Percentiles rank a stretch among this genome's conserved stretches.
phyloP scores from a whole-genome alignment of 1,140 invertebrate genomes.

The Philaenus spumarius region DNA sequence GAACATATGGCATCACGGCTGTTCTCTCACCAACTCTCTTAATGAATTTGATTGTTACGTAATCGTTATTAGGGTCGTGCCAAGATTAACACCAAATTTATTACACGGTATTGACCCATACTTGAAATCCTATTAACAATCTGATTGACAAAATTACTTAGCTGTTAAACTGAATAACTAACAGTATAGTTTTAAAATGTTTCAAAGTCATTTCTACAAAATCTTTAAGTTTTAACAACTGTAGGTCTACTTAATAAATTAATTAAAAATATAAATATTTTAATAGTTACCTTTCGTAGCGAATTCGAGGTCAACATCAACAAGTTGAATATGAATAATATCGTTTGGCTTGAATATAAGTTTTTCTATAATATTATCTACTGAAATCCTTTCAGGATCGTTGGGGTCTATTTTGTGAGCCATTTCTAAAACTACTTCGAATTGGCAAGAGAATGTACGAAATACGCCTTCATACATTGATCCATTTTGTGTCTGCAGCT shows the following conservation, averaged over 20 bases:
- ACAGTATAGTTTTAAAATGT: not conserved
- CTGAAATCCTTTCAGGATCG: slow-evolving; percentile 47
- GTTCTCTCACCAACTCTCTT: too few relatives aligned
- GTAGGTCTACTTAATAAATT: not conserved
- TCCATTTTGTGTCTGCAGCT: slow-evolving; percentile 71
- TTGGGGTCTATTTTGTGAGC: slow-evolving; percentile 70
- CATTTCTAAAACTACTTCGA: slow-evolving; percentile 77
- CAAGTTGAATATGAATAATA: slow-evolving; percentile 68
- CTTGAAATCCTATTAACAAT: too few relatives aligned
- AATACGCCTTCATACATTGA: slow-evolving; percentile 80
- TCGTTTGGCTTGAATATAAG: slow-evolving; percentile 78
- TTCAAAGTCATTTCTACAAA: not conserved
- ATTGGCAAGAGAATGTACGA: slow-evolving; percentile 74
- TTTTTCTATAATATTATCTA: slow-evolving; percentile 68
- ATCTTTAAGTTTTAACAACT: not conserved
- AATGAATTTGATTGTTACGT: too few relatives aligned
- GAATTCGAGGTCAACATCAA: slow-evolving; percentile 81
- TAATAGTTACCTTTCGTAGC: slow-evolving; percentile 60
- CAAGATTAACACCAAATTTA: too few relatives aligned
- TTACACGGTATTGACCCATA: too few relatives aligned
- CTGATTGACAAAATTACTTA: too few relatives aligned
- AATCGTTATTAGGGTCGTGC: too few relatives aligned
- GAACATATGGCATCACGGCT: too few relatives aligned
- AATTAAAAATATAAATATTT: slow-evolving; percentile 1
- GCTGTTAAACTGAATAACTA: not conserved